These are phyloP conservation scores for Eulacestoma nigropectus DNA, from an alignment of 2,113 vertebrate species.

Conservation along the genomic window DNA sequence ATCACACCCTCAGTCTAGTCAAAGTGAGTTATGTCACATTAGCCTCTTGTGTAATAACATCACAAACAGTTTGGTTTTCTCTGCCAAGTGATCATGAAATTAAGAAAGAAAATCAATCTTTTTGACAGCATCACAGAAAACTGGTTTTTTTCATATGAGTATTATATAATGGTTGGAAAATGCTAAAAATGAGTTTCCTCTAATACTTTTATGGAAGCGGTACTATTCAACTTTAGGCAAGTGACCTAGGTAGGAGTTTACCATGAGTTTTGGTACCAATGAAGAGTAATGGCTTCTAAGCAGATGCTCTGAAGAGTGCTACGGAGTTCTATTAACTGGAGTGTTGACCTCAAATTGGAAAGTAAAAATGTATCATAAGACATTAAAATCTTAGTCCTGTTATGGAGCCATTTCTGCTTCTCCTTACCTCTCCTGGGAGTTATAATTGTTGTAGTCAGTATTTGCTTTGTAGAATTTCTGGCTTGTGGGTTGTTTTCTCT, in stretches of 20 bases:
- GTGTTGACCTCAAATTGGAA: neutral
- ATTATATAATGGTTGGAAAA: neutral
- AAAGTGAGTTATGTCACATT: slow-evolving; percentile 2
- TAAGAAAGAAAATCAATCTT: neutral
- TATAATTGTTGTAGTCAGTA: neutral
- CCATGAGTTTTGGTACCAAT: neutral
- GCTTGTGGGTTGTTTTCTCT: neutral
- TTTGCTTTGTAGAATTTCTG: neutral
- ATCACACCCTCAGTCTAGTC: neutral
- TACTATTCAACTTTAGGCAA: neutral
- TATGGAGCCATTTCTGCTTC: neutral
- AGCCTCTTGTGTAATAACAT: neutral
- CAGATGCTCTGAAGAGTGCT: neutral
- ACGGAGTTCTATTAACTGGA: neutral
- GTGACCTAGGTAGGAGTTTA: neutral
- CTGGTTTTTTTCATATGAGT: neutral
- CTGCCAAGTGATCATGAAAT: neutral
- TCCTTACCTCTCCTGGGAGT: neutral
- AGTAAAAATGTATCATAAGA: neutral
- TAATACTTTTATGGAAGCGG: neutral
- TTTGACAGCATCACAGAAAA: slow-evolving; percentile 8
- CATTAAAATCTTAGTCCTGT: neutral
- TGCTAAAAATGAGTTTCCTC: neutral
- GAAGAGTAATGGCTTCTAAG: neutral
- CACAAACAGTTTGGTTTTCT: neutral